Percentiles rank a stretch among this genome's conserved stretches.
Conservation (phyloP, 2,797 vertebrate genomes). For the Diplodus puntazzo region DNA sequence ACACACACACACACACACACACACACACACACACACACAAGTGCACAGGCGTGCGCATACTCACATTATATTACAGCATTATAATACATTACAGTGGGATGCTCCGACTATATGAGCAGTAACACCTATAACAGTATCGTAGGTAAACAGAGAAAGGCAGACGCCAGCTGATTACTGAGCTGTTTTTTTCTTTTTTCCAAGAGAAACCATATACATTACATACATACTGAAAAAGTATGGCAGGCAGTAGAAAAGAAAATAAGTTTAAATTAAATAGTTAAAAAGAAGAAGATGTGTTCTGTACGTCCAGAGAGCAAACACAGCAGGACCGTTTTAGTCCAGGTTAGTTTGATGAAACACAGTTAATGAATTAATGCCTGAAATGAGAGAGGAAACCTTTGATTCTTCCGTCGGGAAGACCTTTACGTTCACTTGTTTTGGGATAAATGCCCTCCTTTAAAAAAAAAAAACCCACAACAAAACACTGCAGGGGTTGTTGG, state of each 20-base stretch:
- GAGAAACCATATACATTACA: slow-evolving; percentile 63
- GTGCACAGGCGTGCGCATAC: slow-evolving; percentile 62
- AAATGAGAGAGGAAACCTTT: slow-evolving; percentile 4
- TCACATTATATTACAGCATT: slow-evolving; percentile 75
- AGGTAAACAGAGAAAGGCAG: slow-evolving; percentile 74
- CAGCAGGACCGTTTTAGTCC: slow-evolving; percentile 2
- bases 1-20: slow-evolving; percentile 51
- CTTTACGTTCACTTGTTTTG: slow-evolving; percentile 26
- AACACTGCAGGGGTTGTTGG: slow-evolving; percentile 4
- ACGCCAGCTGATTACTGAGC: slow-evolving; percentile 61
- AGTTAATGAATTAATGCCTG: slow-evolving; percentile 12
- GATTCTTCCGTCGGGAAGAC: slow-evolving; percentile 5
- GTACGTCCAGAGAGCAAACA: slow-evolving; percentile 4
- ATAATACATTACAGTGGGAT: slow-evolving; percentile 73
- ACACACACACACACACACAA: slow-evolving; percentile 48
- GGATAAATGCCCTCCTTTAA: slow-evolving; percentile 16
- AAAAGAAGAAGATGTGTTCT: slow-evolving; percentile 16
- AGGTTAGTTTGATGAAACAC: slow-evolving; percentile 26
- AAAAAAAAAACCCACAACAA: slow-evolving; percentile 13
- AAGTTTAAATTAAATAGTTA: slow-evolving; percentile 24
- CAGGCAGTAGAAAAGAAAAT: slow-evolving; percentile 62
- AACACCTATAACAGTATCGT: slow-evolving; percentile 69
- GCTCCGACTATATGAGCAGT: slow-evolving; percentile 65
- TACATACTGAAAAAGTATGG: slow-evolving; percentile 58
- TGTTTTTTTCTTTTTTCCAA: slow-evolving; percentile 52